Evolutionary conservation across 2,888 invertebrate species (phyloP), one percentile per base, ranked within the genome.

Genomic region (Plagiodera versicolora): DNA sequence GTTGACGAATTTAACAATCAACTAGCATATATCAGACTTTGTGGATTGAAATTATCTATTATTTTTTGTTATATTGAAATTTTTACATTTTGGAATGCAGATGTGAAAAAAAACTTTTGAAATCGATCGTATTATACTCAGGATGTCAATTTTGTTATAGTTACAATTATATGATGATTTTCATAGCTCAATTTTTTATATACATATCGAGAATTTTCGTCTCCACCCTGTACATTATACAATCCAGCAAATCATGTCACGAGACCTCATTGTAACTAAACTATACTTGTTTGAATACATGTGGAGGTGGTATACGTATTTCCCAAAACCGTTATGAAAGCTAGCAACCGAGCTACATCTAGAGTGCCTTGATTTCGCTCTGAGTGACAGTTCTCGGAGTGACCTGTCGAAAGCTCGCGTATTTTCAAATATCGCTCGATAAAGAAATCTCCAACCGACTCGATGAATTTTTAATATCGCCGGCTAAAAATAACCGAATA

Each of bases 261-360:
- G 11, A 16, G 20, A 52, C 20, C 14, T 14, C 19, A 11, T 11
- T 69, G 72, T 72, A 71, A 73, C 70, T 32, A 61, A 49, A 56
- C 62, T 71, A 72, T 74, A 76, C 75, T 76, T 76, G 76, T 76
- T 76, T 76, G 76, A 75, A 75, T 75, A 67, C 74, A 74, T 72
- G 74, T 74, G 74, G 71, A 67, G 63, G 60, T 66, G 64, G 52
- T 28, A 30, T 56, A 54, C 52, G 50, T 56, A 56, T 60, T 63
- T 60, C 67, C 61, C 53, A 45, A 51, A 24, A 63, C 51, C 49
- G 56, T 56, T 50, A n/a, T n/a, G n/a, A n/a, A n/a, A 56, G 46
- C 28, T 46, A 9, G 30, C 35, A n/a, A n/a, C n/a, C n/a, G 9
- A 35, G 39, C 39, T 18, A 51, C 50, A 60, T 56, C 45, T 10